Conservation (phyloP, 2,888 invertebrate genomes). For the Caenorhabditis parvicauda region DNA sequence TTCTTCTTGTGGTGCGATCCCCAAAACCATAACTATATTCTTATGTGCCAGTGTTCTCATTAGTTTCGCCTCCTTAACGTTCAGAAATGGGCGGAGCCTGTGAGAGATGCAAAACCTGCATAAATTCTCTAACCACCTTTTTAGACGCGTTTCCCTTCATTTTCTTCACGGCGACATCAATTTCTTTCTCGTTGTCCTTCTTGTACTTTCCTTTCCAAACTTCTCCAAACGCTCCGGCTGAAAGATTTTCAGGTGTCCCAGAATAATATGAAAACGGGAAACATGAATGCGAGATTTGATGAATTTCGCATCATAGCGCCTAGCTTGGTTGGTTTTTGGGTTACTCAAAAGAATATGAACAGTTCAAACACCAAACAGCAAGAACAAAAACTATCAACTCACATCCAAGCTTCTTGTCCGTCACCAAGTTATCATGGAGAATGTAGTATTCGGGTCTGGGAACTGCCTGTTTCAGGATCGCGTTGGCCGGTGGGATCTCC, state of each 20-base stretch:
- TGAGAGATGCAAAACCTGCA: slow-evolving; percentile 8
- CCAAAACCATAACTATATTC: slow-evolving; percentile 26
- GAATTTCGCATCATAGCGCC: too few relatives aligned
- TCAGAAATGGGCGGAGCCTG: background rate
- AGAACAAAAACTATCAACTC: background rate
- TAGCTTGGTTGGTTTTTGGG: too few relatives aligned
- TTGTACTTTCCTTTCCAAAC: slow-evolving; percentile 29
- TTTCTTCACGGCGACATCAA: slow-evolving; percentile 22
- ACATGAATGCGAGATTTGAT: too few relatives aligned
- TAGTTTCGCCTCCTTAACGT: slow-evolving; percentile 29
- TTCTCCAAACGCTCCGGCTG: slow-evolving; percentile 31
- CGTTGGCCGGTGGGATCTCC: slow-evolving; percentile 6
- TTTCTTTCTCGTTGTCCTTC: slow-evolving; percentile 18
- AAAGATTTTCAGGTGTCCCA: background rate
- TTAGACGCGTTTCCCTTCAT: slow-evolving; percentile 31
- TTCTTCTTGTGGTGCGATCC: slow-evolving; percentile 33
- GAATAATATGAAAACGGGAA: too few relatives aligned
- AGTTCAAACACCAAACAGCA: too few relatives aligned
- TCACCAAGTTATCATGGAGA: slow-evolving; percentile 21
- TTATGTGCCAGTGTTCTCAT: slow-evolving; percentile 22
- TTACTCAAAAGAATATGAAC: too few relatives aligned
- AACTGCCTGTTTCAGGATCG: slow-evolving; percentile 11
- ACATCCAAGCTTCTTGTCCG: slow-evolving; percentile 19
- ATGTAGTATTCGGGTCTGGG: slow-evolving; percentile 32
- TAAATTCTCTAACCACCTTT: slow-evolving; percentile 17